Evolutionary conservation across 2,113 vertebrate genomes (phyloP).

Genomic region (Caranx ignobilis): DNA sequence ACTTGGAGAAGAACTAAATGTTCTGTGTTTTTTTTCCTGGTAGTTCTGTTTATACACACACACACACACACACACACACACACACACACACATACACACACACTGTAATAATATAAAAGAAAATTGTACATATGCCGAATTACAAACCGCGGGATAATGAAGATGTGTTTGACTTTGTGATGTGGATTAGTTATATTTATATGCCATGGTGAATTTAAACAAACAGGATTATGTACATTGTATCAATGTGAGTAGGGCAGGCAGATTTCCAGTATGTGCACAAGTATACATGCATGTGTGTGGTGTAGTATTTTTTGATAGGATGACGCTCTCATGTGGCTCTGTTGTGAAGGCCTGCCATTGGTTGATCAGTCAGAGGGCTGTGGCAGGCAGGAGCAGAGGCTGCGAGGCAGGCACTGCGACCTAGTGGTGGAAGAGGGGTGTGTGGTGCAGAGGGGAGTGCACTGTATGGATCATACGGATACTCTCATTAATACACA

Average conservation of each 20-base stretch:
- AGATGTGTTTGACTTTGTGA: constrained; percentile 70
- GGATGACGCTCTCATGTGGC: constrained; percentile 56
- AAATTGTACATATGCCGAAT: constrained; percentile 17
- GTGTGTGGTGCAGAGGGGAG: constrained; percentile 48
- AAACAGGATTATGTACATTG: constrained; percentile 79
- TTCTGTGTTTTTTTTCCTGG: not conserved
- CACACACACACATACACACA: too few relatives aligned
- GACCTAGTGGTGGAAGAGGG: constrained; percentile 80
- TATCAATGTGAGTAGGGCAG: constrained; percentile 63
- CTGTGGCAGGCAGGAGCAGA: constrained; percentile 53
- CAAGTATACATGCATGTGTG: constrained; percentile 48
- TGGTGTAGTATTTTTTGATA: constrained; percentile 66
- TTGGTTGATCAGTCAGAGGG: constrained; percentile 64
- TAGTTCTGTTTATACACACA: too few relatives aligned
- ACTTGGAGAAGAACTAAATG: not conserved
- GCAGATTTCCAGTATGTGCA: constrained; percentile 63
- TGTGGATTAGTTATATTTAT: constrained; percentile 79
- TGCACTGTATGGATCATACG: constrained; percentile 18
- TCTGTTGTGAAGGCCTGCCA: constrained; percentile 41
- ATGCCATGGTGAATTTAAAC: constrained; percentile 64
- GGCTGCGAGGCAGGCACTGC: constrained; percentile 80
- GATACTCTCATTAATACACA: constrained; percentile 37
- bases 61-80: too few relatives aligned
- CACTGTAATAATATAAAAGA: not conserved
- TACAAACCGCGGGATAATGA: constrained; percentile 65